Evolutionary conservation across 2,113 vertebrate genomes (phyloP).

Genomic region (Electrona antarctica): DNA sequence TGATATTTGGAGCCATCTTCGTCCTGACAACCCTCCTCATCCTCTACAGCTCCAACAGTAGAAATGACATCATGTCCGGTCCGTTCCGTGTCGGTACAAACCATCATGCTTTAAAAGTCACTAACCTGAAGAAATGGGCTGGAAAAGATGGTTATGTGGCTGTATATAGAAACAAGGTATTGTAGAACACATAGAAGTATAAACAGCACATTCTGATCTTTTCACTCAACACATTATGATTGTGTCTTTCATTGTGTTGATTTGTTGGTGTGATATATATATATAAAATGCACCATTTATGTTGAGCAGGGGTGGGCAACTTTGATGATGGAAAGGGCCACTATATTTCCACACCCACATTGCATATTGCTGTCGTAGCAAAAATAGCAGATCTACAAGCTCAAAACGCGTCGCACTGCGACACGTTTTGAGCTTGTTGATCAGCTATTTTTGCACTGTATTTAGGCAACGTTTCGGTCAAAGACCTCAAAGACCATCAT

Average conservation of each 20-base stretch:
- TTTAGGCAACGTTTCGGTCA: too few species aligned
- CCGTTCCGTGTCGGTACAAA: conserved; percentile 65
- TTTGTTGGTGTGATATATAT: background rate
- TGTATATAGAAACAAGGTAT: conserved; percentile 90
- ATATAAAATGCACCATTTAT: background rate
- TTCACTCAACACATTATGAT: background rate
- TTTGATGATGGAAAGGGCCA: background rate
- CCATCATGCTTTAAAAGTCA: conserved; percentile 61
- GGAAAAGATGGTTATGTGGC: conserved; percentile 83
- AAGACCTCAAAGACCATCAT: too few species aligned
- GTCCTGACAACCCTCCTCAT: conserved; percentile 92
- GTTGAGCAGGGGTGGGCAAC: background rate
- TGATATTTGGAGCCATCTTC: conserved; percentile 85
- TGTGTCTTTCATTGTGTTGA: background rate
- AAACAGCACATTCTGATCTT: background rate
- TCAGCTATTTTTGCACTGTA: too few species aligned
- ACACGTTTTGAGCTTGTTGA: too few species aligned
- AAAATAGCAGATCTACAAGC: too few species aligned
- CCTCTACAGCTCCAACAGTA: conserved; percentile 91
- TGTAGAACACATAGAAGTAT: background rate
- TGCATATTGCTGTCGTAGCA: too few species aligned
- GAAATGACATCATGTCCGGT: conserved; percentile 78
- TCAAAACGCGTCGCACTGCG: too few species aligned
- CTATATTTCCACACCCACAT: too few species aligned
- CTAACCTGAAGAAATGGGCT: conserved; percentile 88